Evolutionary conservation across 2,797 vertebrate species (phyloP), one percentile per base, ranked within the genome.

Genomic region (Xenentodon cancila): DNA sequence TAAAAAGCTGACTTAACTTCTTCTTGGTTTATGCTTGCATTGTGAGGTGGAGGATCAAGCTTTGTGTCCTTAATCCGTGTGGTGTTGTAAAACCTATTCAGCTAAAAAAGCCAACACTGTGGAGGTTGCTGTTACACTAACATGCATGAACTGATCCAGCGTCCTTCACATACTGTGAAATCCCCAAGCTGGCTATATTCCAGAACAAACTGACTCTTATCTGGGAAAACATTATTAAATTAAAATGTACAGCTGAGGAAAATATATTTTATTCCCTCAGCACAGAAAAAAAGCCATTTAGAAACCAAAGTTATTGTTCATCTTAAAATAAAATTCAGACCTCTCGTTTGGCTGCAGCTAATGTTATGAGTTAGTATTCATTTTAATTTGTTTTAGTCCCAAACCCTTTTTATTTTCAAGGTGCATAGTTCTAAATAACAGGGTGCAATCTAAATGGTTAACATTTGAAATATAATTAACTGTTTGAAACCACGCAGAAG

Each of bases 1-100:
- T 37, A 21, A 19, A 64, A 80, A 78, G 83, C 76, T 45, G 79
- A 77, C 75, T 77, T 60, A 55, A 73, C 60, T 67, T 70, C 57
- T 64, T 46, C 53, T 52, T 51, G 34, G 51, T 59, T 68, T 77
- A 65, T 37, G 25, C 58, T 58, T 19, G 21, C 50, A 54, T 34
- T 62, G 60, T 44, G 68, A 71, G 63, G 54, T 58, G 60, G 73
- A 70, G 73, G 69, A 64, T 76, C 18, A 17, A 16, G 50, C 59
- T 64, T 48, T 81, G 64, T 57, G 52, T 25, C 64, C 48, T 71
- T 76, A 73, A 75, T 84, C 74, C 21, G 32, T 48, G 57, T 51
- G 59, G 40, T 66, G 57, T 57, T 55, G 50, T 46, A 42, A 68
- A 68, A 62, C 63, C 47, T 51, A 40, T 51, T 64, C 20, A 4